Conservation (phyloP, 2,113 vertebrate species). For the Catagonus wagneri region DNA sequence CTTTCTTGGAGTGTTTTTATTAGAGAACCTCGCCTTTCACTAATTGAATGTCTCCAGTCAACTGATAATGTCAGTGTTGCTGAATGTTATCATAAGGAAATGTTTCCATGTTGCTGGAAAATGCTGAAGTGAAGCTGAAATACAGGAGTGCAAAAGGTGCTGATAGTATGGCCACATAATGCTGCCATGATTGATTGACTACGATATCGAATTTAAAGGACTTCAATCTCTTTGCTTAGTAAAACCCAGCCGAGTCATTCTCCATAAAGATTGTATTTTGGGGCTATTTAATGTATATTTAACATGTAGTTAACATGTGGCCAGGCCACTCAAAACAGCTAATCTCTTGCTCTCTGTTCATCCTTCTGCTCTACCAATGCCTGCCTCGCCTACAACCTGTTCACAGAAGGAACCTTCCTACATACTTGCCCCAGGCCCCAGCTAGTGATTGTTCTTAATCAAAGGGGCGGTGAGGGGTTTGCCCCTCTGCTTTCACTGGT, state of each 20-base stretch:
- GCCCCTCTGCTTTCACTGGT: too few relatives aligned
- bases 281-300: too few relatives aligned
- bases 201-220: constrained; percentile 73
- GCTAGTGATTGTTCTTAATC: too few relatives aligned
- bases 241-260: constrained; percentile 15
- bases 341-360: too few relatives aligned
- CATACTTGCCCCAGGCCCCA: too few relatives aligned
- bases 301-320: too few relatives aligned
- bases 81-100: constrained; percentile 81
- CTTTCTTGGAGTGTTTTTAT: constrained; percentile 67
- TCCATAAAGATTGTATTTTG: background rate
- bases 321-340: too few relatives aligned
- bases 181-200: constrained; percentile 75
- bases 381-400: too few relatives aligned
- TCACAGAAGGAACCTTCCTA: too few relatives aligned
- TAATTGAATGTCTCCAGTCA: constrained; percentile 79
- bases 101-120: constrained; percentile 79
- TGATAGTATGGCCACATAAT: constrained; percentile 76
- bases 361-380: too few relatives aligned
- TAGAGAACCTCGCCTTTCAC: constrained; percentile 68
- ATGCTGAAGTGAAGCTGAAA: constrained; percentile 74
- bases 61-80: constrained; percentile 80
- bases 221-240: constrained; percentile 75
- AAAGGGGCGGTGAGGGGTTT: too few relatives aligned
- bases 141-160: constrained; percentile 80